Evolutionary conservation across 2,113 vertebrate species (phyloP).

Genomic region (Pelecanoides urinatrix): DNA sequence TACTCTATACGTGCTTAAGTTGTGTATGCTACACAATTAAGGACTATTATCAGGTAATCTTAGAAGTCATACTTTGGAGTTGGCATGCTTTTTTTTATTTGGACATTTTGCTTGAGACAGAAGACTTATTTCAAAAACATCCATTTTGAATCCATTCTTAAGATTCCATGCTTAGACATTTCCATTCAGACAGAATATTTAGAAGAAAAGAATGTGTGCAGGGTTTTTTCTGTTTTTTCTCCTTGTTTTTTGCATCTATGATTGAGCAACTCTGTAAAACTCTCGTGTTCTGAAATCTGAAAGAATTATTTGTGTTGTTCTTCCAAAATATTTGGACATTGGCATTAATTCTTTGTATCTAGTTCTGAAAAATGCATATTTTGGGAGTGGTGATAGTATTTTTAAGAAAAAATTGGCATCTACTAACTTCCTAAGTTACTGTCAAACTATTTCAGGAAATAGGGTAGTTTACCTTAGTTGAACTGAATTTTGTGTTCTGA

Average conservation of each 20-base stretch:
- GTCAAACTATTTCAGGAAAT: neutral
- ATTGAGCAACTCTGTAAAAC: neutral
- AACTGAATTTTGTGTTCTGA: neutral
- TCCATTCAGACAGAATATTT: neutral
- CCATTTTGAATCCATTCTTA: neutral
- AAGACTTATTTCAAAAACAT: neutral
- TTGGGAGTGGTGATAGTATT: neutral
- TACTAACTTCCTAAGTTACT: neutral
- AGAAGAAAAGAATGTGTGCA: neutral
- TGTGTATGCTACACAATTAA: fast-evolving
- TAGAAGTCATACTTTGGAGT: neutral
- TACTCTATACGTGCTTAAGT: neutral
- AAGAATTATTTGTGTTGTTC: neutral
- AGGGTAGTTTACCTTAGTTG: neutral
- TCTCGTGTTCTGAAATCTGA: neutral
- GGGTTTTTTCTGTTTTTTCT: neutral
- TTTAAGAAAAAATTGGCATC: neutral
- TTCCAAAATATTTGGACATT: neutral
- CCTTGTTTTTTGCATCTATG: neutral
- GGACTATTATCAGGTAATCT: neutral
- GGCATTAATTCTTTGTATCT: neutral
- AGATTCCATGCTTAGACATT: neutral
- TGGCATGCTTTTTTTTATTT: neutral
- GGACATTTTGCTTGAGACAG: neutral
- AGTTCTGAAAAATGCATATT: neutral